Conservation (phyloP, 2,797 vertebrate genomes). For the Gambusia yucatana region DNA sequence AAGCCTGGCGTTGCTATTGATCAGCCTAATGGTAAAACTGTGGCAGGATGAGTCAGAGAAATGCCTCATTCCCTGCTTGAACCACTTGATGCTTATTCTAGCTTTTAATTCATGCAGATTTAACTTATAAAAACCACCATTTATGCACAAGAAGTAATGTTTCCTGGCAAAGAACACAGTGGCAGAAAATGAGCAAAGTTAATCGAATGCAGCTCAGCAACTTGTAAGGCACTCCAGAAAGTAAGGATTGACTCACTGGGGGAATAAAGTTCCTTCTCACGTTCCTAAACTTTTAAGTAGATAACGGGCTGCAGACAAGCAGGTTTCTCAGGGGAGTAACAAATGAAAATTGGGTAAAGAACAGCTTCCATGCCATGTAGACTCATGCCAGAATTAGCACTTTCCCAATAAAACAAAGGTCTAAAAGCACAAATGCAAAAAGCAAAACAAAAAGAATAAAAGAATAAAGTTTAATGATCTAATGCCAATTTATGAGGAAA, state of each 20-base stretch:
- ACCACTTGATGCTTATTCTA: conserved; percentile 40
- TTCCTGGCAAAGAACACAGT: conserved; percentile 39
- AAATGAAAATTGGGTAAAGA: conserved; percentile 21
- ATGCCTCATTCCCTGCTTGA: conserved; percentile 15
- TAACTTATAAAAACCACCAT: conserved; percentile 25
- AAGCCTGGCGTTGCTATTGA: conserved; percentile 31
- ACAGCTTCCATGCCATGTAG: conserved; percentile 2
- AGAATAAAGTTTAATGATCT: not conserved
- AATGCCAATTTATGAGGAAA: conserved; percentile 1
- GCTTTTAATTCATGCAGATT: conserved; percentile 32
- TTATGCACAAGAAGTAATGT: conserved; percentile 36
- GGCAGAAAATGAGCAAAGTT: conserved; percentile 43
- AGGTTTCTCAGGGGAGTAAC: conserved; percentile 38
- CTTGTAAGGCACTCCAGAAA: conserved; percentile 24
- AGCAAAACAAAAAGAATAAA: not conserved
- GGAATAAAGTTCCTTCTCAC: conserved; percentile 42
- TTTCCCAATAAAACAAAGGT: conserved; percentile 11
- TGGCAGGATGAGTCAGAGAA: conserved; percentile 13
- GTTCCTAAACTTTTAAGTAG: conserved; percentile 35
- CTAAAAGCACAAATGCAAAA: not conserved
- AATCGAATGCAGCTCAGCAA: conserved; percentile 33
- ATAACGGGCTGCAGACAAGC: conserved; percentile 31
- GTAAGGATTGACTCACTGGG: conserved; percentile 21
- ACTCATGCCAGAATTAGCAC: conserved; percentile 15
- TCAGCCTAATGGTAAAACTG: conserved; percentile 15